A percentile compares a stretch with the other conserved stretches of the same genome.
Evolutionary conservation across 2,888 invertebrate species (phyloP).

Genomic region (Drosophila peninsularis): DNA sequence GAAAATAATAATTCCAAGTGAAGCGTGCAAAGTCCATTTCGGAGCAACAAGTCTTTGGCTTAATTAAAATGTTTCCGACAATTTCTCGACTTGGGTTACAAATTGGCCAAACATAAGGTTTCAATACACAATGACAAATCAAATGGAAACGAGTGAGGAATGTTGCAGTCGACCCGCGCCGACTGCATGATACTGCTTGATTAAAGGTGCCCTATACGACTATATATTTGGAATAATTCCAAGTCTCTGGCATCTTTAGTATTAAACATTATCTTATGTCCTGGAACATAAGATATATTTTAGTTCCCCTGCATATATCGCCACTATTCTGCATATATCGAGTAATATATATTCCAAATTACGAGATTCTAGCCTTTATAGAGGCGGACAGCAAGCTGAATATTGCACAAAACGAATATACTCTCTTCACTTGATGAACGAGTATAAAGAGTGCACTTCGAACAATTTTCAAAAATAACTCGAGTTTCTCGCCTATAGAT

Average conservation of each 20-base stretch:
- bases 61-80: constrained; percentile 66
- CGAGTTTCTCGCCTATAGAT: background rate
- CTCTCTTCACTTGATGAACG: background rate
- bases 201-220: too few species aligned
- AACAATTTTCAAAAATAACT: background rate
- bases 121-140: constrained; percentile 34
- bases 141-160: background rate
- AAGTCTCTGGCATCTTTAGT: too few species aligned
- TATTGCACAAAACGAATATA: background rate
- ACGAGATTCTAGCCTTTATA: too few species aligned
- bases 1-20: constrained; percentile 25
- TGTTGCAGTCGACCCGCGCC: constrained; percentile 5
- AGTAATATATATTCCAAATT: too few species aligned
- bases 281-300: too few species aligned
- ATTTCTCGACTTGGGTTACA: constrained; percentile 38
- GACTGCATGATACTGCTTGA: background rate
- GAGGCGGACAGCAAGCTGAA: too few species aligned
- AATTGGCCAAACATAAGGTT: constrained; percentile 25
- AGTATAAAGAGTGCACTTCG: background rate
- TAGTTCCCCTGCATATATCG: too few species aligned
- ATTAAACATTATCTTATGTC: too few species aligned
- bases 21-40: constrained; percentile 62
- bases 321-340: too few species aligned
- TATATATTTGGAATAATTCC: too few species aligned
- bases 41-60: constrained; percentile 43